Evolutionary conservation across 2,797 vertebrate species (phyloP), one percentile per base, ranked within the genome.

Genomic region (Catharus ustulatus): DNA sequence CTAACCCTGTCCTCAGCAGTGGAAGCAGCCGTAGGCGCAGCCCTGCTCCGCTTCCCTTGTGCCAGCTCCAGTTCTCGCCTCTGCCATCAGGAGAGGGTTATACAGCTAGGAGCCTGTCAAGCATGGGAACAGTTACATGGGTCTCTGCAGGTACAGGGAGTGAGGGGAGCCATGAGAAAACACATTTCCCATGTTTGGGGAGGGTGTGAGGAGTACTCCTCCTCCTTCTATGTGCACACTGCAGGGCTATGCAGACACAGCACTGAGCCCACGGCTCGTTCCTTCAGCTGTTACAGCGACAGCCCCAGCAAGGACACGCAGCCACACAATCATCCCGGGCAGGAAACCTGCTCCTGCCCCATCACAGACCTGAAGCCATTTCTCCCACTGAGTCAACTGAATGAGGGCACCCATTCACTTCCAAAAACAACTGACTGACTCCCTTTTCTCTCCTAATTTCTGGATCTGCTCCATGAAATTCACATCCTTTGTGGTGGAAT

Each of bases 21-120:
- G 7, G 23, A 22, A 10, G 61, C 45, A 45, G 45, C 42, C 4
- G 1, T 1, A 6, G 34, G 51, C 6, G 13, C 4, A 11, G 38
- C 8, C 27, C 21, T 3, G 1, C 30, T 9, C 36, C 2, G 1
- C 45, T 17, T 20, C 3, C 29, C 54, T 13, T 34, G n/a, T 7
- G 21, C 17, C 61, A 15, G 30, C 10, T n/a, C 55, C 18, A 34
- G 49, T 22, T 58, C 9, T 40, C 3, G 1, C 29, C 19, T 8
- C 29, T 20, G 13, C 22, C 21, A 11, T 12, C 30, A 36, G 36
- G 32, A 63, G 6, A 57, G 21, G 15, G 32, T 38, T 38, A 2
- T 2, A 45, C 20, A 17, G 4, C 46, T 0, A 8, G 16, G 55
- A 55, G 49, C 11, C n/a, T 7, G 5, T 7, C 1, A 3, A 17